These are phyloP conservation scores for Pantherophis alleghaniensis DNA, from an alignment of 2,797 vertebrate genomes.

Conservation along the genomic window DNA sequence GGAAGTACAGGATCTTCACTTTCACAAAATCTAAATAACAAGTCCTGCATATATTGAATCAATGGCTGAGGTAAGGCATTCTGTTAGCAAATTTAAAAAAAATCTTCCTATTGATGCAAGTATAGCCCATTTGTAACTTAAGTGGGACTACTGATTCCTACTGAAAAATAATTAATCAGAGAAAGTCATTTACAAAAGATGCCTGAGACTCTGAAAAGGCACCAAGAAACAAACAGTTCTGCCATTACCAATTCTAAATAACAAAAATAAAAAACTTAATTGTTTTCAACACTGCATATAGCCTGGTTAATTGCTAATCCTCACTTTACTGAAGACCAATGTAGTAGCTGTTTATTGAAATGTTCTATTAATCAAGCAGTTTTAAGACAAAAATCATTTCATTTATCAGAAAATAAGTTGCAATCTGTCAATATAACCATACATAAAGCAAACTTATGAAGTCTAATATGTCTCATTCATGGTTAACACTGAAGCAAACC, in stretches of 20 bases:
- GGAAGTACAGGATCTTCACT: conserved; percentile 39
- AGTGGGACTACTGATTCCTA: conserved; percentile 64
- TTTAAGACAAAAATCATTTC: conserved; percentile 83
- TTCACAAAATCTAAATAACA: conserved; percentile 60
- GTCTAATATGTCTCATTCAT: conserved; percentile 79
- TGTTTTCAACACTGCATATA: conserved; percentile 75
- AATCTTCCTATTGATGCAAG: conserved; percentile 69
- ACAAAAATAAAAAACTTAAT: conserved; percentile 57
- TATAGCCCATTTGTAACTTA: conserved; percentile 74
- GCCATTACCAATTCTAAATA: conserved; percentile 69
- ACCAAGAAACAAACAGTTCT: conserved; percentile 72
- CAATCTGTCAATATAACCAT: conserved; percentile 84
- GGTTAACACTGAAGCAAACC: conserved; percentile 80
- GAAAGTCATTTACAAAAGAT: conserved; percentile 58
- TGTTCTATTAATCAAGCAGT: conserved; percentile 71
- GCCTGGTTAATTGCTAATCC: conserved; percentile 58
- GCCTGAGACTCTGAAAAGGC: conserved; percentile 70
- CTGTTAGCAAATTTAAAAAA: conserved; percentile 70
- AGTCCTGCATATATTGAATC: conserved; percentile 50
- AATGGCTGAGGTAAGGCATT: conserved; percentile 75
- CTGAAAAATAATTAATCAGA: conserved; percentile 50
- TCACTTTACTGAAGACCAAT: conserved; percentile 56
- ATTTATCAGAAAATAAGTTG: conserved; percentile 79
- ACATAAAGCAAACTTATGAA: conserved; percentile 79
- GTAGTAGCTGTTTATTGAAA: conserved; percentile 66